Evolutionary conservation across 92 coral and sea anemone genomes (phyloP).

Genomic region (Plumapathes pennacea): DNA sequence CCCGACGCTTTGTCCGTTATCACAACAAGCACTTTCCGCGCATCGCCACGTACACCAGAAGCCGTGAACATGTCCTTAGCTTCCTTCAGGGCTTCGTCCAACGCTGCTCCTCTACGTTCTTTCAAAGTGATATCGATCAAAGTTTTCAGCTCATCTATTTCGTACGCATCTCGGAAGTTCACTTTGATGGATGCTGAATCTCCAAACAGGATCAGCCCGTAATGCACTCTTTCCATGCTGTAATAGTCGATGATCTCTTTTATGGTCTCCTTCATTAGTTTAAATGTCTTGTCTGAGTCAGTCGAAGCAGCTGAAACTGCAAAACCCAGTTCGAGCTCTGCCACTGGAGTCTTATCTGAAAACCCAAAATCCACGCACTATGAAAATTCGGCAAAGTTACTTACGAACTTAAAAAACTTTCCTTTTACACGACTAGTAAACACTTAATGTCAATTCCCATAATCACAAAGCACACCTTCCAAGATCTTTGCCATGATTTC

Average conservation of each 20-base stretch:
- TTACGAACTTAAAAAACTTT: too few relatives aligned
- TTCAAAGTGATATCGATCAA: too few relatives aligned
- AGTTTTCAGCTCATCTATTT: too few relatives aligned
- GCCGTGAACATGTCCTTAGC: constrained; percentile 63
- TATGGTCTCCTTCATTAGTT: constrained; percentile 60
- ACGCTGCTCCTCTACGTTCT: constrained; percentile 56
- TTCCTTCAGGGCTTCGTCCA: constrained; percentile 70
- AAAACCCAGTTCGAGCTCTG: constrained; percentile 60
- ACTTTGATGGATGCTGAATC: constrained; percentile 23
- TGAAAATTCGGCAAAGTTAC: too few relatives aligned
- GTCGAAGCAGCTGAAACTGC: constrained; percentile 67
- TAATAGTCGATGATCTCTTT: constrained; percentile 51
- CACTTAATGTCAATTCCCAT: too few relatives aligned
- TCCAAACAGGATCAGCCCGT: constrained; percentile 58
- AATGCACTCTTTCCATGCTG: constrained; percentile 54
- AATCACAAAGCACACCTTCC: constrained; percentile 60
- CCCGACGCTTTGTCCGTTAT: constrained; percentile 57
- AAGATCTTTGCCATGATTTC: constrained; percentile 42
- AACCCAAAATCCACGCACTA: too few relatives aligned
- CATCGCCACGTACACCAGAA: constrained; percentile 37
- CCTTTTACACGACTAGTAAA: too few relatives aligned
- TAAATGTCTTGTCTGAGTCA: constrained; percentile 36
- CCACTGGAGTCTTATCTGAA: constrained; percentile 36
- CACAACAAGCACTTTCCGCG: constrained; percentile 57
- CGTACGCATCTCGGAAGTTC: too few relatives aligned